Base-by-base conservation (phyloP, 2,888 invertebrate species). In the Cynaeus angustus region DNA sequence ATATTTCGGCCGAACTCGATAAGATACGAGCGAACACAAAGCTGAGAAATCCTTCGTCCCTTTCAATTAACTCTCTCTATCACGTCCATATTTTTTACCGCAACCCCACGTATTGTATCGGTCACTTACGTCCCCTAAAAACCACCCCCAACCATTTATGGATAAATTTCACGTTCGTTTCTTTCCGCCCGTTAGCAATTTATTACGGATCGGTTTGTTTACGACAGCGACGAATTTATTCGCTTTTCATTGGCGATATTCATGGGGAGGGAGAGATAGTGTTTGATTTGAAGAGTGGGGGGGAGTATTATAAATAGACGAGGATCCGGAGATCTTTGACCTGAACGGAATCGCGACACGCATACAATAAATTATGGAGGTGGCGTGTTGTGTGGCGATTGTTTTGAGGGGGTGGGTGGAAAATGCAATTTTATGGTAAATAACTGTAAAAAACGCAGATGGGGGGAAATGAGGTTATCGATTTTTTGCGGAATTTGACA, bases 181-280 rank as follows among this genome's bases (percentile, higher is more conserved):
- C 21, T 1, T 21, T 21, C 4, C 21, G 21, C n/a, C n/a, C n/a
- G n/a, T n/a, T n/a, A 16, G 46, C 46, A 16, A 46, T 46, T 46
- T 46, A 46, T 46, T 46, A 46, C 46, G 46, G 46, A 46, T 46
- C 21, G n/a, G 48, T 48, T 48, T 48, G 48, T 48, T 48, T 48
- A 48, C 26, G 48, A 48, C 48, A 48, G 48, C 48, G 48, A 48
- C n/a, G 48, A 13, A 45, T 45, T 45, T n/a, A n/a, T n/a, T n/a
- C n/a, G n/a, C n/a, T n/a, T n/a, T n/a, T 45, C 26, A 48, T 48
- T 21, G 48, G 21, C 48, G 26, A 48, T 48, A n/a, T 48, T 48
- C 21, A 21, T 26, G 48, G 21, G 4, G 10, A 48, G n/a, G 48
- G 21, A n/a, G 46, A 1, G 46, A 21, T 21, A 16, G 3, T 8